These are phyloP conservation scores for Lepidochrysops patricia DNA, from an alignment of 2,888 invertebrate genomes.

Conservation along the genomic window DNA sequence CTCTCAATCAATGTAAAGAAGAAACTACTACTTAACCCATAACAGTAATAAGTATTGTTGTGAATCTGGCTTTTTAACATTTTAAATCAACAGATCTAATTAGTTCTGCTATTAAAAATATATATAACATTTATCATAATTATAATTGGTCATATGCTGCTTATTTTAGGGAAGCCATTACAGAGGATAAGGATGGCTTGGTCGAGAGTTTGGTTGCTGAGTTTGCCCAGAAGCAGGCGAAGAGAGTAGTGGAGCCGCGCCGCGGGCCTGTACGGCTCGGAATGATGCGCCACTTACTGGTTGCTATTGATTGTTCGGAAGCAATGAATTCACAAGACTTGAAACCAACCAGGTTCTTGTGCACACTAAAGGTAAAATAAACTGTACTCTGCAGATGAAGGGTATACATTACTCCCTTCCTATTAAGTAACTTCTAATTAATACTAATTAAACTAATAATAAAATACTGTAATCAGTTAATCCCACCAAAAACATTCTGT, in stretches of 20 bases:
- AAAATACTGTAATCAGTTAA: too few relatives aligned
- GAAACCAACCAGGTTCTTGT: conserved; percentile 92
- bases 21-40: too few relatives aligned
- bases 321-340: conserved; percentile 96
- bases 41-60: too few relatives aligned
- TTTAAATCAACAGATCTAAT: neutral
- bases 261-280: conserved; percentile 89
- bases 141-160: conserved; percentile 14
- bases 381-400: too few relatives aligned
- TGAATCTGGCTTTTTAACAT: too few relatives aligned
- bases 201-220: conserved; percentile 93
- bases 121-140: too few relatives aligned
- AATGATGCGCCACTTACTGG: conserved; percentile 97
- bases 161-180: conserved; percentile 88
- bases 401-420: too few relatives aligned
- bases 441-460: too few relatives aligned
- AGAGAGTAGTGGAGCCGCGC: conserved; percentile 82
- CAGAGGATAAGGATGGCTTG: conserved; percentile 95
- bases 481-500: neutral
- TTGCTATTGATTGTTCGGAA: conserved; percentile 94
- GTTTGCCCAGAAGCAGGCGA: conserved; percentile 91
- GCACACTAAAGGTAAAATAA: conserved; percentile 84
- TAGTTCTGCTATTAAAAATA: neutral
- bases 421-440: too few relatives aligned
- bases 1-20: too few relatives aligned